Conservation (phyloP, 2,113 vertebrate species). For the Martes martes region DNA sequence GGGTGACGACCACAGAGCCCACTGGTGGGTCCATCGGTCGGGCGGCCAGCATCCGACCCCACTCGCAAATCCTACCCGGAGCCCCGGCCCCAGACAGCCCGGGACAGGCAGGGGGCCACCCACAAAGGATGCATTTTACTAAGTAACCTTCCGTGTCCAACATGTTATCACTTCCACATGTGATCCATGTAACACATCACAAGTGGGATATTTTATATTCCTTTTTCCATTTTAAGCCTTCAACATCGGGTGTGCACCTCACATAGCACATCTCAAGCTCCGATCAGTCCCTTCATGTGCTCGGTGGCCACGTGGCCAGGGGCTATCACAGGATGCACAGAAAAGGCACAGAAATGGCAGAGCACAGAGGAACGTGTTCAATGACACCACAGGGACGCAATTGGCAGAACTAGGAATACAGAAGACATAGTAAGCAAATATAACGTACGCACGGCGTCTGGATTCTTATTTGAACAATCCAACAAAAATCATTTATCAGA, state of each 20-base stretch:
- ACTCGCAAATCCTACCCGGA: background rate
- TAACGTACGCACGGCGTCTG: background rate
- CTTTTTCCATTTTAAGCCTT: background rate
- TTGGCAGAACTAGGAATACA: background rate
- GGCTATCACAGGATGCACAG: background rate
- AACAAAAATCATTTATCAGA: background rate
- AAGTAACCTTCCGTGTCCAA: background rate
- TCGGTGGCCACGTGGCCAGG: background rate
- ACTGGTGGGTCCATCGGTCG: rapidly evolving
- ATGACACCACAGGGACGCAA: background rate
- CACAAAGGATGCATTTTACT: background rate
- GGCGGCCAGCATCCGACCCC: background rate
- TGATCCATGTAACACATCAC: background rate
- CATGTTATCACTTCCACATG: background rate
- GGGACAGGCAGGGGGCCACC: rapidly evolving
- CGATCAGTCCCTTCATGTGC: background rate
- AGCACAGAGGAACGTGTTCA: background rate
- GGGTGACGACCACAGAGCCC: rapidly evolving
- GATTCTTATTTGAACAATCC: background rate
- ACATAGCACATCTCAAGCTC: rapidly evolving
- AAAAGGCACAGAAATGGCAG: background rate
- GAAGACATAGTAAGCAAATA: background rate
- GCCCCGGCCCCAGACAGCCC: background rate
- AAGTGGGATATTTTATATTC: background rate
- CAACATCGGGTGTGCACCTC: background rate